Base-by-base conservation (phyloP, 2,888 invertebrate species). In the Eudasyphora cyanicolor region DNA sequence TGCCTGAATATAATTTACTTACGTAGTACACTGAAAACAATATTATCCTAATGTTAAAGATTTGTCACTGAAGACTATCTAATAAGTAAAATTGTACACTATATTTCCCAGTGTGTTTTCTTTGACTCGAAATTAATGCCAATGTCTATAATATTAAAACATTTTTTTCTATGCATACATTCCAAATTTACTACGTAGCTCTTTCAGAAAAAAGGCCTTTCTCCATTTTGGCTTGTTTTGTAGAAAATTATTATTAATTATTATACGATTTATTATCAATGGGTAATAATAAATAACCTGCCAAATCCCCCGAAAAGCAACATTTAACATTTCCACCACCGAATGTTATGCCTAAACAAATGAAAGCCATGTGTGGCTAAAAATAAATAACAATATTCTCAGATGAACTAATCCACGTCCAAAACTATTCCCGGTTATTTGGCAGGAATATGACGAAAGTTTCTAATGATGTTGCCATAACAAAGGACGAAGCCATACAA, bases 191-290 rank as follows among this genome's bases (percentile, higher is more conserved):
- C n/a, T n/a, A n/a, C n/a, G n/a, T n/a, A n/a, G n/a, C n/a, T n/a
- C n/a, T n/a, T n/a, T n/a, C n/a, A n/a, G n/a, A n/a, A n/a, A n/a
- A n/a, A n/a, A n/a, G n/a, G n/a, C n/a, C n/a, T n/a, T n/a, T n/a
- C n/a, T n/a, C n/a, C n/a, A n/a, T n/a, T n/a, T n/a, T n/a, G n/a
- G n/a, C n/a, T n/a, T n/a, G n/a, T n/a, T n/a, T n/a, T 32, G 32
- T 32, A 6, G 8, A 32, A 6, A 21, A 54, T 54, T 21, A 54
- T 54, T 54, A 21, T 19, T 19, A 54, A 54, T 54, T 54, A 54
- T 54, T 54, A 54, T 19, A 24, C 54, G 21, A 54, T 54, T 54
- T 54, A 54, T 54, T 21, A 54, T 54, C 21, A 54, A n/a, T n/a
- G 54, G 32, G 21, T 54, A 21, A 54, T 54, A 54, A 54, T 54